Evolutionary conservation across 2,113 vertebrate species (phyloP), one percentile per base, ranked within the genome.

Genomic region (Brachyistius frenatus): DNA sequence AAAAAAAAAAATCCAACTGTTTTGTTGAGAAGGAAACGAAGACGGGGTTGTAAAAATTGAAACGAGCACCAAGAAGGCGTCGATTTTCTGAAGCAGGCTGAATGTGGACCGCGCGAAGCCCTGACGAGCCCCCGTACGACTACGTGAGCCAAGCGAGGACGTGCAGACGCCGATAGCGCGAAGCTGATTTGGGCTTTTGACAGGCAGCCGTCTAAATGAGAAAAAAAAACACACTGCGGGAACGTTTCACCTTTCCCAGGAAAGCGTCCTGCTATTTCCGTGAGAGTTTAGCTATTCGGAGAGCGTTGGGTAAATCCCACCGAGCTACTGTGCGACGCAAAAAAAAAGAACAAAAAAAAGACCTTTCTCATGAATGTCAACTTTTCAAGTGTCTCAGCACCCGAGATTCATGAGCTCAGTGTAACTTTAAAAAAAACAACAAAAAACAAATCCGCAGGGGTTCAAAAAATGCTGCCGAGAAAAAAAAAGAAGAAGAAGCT

Each of bases 231-330:
- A 14, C 8, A 36, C 5, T 15, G 7, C 10, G 66, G 56, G 56
- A 75, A 35, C 5, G 39, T 63, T 49, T 66, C 41, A 55, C 32
- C 16, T 58, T 54, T 23, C 23, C 23, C n/a, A 13, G 7, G 15
- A 54, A 33, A 66, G 9, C 39, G 16, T 7, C 8, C 49, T 47
- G 14, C 50, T 31, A 0, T 49, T 60, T 71, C 54, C 81, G 74
- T 86, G 86, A 88, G 81, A 77, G 66, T 61, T 7, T 33, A 47
- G 37, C 33, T 72, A 5, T 66, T 63, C 37, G 41, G 72, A 64
- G 47, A 15, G 23, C 23, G 16, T 46, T 76, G 32, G 41, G 15
- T 68, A 35, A 70, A 57, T 65, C 87, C 75, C 80, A 60, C 23
- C 23, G 80, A 70, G 78, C 75, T 74, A 5, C 61, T 58, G 57